These are phyloP conservation scores for Leiothrix lutea DNA, from an alignment of 2,113 vertebrate species.

Conservation along the genomic window DNA sequence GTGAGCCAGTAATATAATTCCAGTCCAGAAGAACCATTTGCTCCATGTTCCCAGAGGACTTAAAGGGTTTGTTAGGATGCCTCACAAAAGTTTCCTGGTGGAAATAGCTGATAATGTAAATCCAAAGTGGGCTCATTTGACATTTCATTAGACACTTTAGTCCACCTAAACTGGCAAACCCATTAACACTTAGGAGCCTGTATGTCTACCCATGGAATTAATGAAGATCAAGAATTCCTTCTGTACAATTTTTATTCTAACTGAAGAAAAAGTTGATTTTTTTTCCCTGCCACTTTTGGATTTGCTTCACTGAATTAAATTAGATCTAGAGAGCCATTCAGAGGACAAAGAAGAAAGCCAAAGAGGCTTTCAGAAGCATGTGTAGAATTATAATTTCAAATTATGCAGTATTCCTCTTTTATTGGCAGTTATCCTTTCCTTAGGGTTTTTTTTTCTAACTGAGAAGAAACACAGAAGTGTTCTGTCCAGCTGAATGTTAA, in stretches of 20 bases:
- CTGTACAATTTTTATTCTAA: not conserved
- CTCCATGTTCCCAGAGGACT: not conserved
- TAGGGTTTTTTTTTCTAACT: not conserved
- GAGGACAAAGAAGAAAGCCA: not conserved
- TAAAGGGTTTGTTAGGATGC: not conserved
- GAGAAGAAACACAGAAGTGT: not conserved
- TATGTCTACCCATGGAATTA: not conserved
- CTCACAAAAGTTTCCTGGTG: not conserved
- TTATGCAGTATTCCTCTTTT: not conserved
- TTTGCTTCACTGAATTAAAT: constrained; percentile 13
- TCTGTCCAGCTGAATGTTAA: not conserved
- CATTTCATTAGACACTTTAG: not conserved
- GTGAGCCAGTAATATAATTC: not conserved
- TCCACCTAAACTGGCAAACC: not conserved
- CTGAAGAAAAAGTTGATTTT: not conserved
- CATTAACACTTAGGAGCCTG: not conserved
- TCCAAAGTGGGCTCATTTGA: not conserved
- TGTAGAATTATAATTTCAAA: not conserved
- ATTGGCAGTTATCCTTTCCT: not conserved
- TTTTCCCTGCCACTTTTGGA: not conserved
- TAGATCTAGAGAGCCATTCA: not conserved
- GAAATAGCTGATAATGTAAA: not conserved
- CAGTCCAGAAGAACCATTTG: not conserved
- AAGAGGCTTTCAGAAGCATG: not conserved
- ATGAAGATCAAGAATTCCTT: not conserved